Percentiles rank a stretch among this genome's conserved stretches.
Evolutionary conservation across 2,888 invertebrate species (phyloP).

Genomic region (Scelioninae gen. 1): DNA sequence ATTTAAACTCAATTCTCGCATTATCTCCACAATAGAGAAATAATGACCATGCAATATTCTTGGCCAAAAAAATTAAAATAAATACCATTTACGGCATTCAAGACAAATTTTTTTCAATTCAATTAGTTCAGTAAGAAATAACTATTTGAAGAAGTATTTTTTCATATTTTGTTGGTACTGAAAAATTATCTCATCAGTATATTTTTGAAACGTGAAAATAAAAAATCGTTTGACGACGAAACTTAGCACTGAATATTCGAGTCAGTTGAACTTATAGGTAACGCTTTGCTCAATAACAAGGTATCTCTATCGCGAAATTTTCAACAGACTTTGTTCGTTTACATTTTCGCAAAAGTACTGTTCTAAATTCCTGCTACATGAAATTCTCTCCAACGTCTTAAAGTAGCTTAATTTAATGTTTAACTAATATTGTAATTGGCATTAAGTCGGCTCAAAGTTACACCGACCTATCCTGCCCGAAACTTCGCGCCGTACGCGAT

Average conservation of each 20-base stretch:
- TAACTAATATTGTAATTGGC: slow-evolving; percentile 63
- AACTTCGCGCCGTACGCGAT: slow-evolving; percentile 31
- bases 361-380: slow-evolving; percentile 35
- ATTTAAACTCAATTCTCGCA: too few species aligned
- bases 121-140: too few species aligned
- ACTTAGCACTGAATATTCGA: slow-evolving; percentile 19
- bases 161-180: too few species aligned
- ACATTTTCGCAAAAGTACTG: slow-evolving; percentile 50
- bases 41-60: too few species aligned
- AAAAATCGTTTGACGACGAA: too few species aligned
- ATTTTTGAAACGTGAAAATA: too few species aligned
- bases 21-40: too few species aligned
- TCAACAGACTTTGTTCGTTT: slow-evolving; percentile 35
- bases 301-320: slow-evolving; percentile 36
- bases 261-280: slow-evolving; percentile 23
- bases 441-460: slow-evolving; percentile 63
- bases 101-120: not conserved
- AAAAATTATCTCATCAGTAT: too few species aligned
- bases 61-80: too few species aligned
- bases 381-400: slow-evolving; percentile 54
- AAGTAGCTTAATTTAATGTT: slow-evolving; percentile 57
- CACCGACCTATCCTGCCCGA: slow-evolving; percentile 44
- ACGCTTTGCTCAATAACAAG: slow-evolving; percentile 42
- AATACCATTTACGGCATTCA: not conserved
- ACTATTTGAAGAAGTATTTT: too few species aligned